Base-by-base conservation (phyloP, 2,888 invertebrate genomes). In the Camptogramma bilineatum region DNA sequence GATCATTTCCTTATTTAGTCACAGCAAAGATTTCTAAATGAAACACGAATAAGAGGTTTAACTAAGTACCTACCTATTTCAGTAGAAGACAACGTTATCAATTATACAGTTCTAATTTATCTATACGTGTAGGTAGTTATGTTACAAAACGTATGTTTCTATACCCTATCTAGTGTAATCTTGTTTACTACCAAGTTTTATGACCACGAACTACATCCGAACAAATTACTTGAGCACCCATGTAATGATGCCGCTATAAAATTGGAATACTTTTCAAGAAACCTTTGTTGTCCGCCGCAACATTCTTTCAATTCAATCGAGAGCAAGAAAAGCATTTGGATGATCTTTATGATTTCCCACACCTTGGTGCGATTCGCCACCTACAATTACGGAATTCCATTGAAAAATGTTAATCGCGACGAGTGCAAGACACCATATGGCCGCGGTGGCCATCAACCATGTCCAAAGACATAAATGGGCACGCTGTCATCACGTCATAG, bases 381-480 rank as follows among this genome's bases (percentile, higher is more conserved):
- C 73, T 76, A 81, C 77, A 75, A 86, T 86, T 84, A 86, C 78
- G 74, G 79, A 83, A 82, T 83, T 82, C 84, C 86, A 83, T 85
- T 84, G 84, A 85, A 86, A 85, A 68, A 83, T 77, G 75, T 73
- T 84, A 87, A 86, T 86, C 80, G 77, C 77, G 72, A 74, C 63
- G 77, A 81, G 80, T 80, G 80, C 81, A 84, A 81, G 85, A 80
- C 82, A 84, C 92, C 92, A 92, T 92, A 93, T 93, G 92, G 92
- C 84, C 81, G 84, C 76, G 76, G 83, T 84, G 87, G 79, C 90
- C 88, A 83, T 84, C 88, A 85, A 86, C 91, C 90, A 87, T 91
- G 85, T 91, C 90, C 88, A 87, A 90, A 89, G 88, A 90, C 92
- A 85, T 91, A 93, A 92, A 93, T 92, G 92, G 92, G 90, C 90